These are phyloP conservation scores for Lithophane semibrunnea DNA, from an alignment of 2,888 invertebrate genomes.

Conservation along the genomic window DNA sequence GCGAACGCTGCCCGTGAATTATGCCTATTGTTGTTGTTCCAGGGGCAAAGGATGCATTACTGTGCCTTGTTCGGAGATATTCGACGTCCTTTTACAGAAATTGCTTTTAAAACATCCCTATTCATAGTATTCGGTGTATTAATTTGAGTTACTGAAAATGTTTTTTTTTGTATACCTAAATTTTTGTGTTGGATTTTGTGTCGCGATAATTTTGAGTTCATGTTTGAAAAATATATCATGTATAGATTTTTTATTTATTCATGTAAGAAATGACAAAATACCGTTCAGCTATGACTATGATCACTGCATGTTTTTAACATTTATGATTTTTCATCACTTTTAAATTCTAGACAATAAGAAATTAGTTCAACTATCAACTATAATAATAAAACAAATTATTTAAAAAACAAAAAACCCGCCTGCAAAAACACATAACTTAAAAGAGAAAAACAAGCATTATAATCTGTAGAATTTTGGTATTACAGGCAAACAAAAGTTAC, in stretches of 20 bases:
- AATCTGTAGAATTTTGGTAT: too few relatives aligned
- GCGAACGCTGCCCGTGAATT: conserved; percentile 77
- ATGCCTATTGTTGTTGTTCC: conserved; percentile 81
- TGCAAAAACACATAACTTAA: too few relatives aligned
- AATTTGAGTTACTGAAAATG: conserved; percentile 39
- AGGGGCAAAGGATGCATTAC: conserved; percentile 73
- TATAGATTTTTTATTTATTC: background rate
- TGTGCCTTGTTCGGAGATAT: conserved; percentile 71
- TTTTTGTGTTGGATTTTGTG: too few relatives aligned
- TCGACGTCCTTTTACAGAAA: conserved; percentile 65
- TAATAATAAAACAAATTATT: too few relatives aligned
- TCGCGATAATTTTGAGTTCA: background rate
- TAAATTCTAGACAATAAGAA: background rate
- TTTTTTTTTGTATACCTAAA: background rate
- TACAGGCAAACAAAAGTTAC: too few relatives aligned
- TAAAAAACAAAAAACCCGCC: too few relatives aligned
- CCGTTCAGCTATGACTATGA: background rate
- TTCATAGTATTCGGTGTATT: conserved; percentile 50
- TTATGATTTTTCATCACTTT: background rate
- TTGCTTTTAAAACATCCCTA: conserved; percentile 60
- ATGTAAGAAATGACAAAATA: background rate
- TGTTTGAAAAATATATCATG: background rate
- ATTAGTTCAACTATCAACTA: background rate
- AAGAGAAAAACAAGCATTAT: too few relatives aligned
- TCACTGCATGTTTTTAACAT: background rate